Evolutionary conservation across 1,140 invertebrate genomes (phyloP).

Genomic region (Rhizoglyphus robini): DNA sequence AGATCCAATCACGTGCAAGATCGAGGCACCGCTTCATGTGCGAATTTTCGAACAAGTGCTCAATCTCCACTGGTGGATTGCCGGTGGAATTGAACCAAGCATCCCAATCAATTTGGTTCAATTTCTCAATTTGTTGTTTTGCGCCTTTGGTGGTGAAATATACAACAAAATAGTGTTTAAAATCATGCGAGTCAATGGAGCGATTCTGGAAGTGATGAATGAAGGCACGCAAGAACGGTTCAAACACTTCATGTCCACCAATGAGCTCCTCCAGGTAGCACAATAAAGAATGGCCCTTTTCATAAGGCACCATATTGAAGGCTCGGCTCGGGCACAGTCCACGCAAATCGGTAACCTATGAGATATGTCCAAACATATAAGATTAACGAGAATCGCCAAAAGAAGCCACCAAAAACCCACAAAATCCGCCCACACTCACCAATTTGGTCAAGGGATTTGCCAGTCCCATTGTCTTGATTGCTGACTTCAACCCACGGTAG

Average conservation of each 20-base stretch:
- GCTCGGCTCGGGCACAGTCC: conserved; percentile 73
- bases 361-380: too few relatives aligned
- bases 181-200: conserved; percentile 65
- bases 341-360: conserved; percentile 56
- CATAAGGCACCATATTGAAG: conserved; percentile 75
- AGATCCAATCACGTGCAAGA: conserved; percentile 44
- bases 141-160: conserved; percentile 50
- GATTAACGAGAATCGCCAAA: too few relatives aligned
- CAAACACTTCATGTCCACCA: conserved; percentile 67
- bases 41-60: conserved; percentile 58
- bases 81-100: conserved; percentile 65
- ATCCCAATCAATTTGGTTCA: conserved; percentile 58
- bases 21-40: conserved; percentile 48
- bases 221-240: conserved; percentile 68
- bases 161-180: conserved; percentile 57
- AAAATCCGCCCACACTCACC: too few relatives aligned
- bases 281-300: conserved; percentile 77
- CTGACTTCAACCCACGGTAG: conserved; percentile 53
- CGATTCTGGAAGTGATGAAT: conserved; percentile 63
- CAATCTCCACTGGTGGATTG: conserved; percentile 71
- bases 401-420: too few relatives aligned
- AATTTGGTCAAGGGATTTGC: conserved; percentile 56
- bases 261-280: conserved; percentile 69
- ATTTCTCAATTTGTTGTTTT: conserved; percentile 33
- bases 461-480: conserved; percentile 35